phyloP scores from a whole-genome alignment of 2,888 invertebrate genomes.

The Orthonevra nobilis region DNA sequence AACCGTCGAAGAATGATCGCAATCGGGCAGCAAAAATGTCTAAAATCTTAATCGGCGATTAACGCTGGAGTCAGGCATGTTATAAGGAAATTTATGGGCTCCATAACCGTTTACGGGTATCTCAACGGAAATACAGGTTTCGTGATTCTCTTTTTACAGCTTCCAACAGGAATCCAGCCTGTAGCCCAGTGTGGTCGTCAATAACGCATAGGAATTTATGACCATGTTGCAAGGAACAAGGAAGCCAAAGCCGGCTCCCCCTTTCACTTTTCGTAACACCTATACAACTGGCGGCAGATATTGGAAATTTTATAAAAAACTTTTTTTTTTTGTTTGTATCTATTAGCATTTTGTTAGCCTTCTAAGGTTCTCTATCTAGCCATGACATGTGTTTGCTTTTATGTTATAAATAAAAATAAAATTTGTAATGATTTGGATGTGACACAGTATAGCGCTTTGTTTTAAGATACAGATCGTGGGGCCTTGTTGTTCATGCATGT shows the following conservation, averaged over 20 bases:
- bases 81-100: constrained; percentile 63
- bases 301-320: too few relatives aligned
- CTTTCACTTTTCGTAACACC: constrained; percentile 68
- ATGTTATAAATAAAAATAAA: constrained; percentile 54
- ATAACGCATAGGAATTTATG: constrained; percentile 59
- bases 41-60: constrained; percentile 71
- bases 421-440: constrained; percentile 46
- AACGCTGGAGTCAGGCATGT: constrained; percentile 68
- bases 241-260: constrained; percentile 36
- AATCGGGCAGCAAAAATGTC: constrained; percentile 63
- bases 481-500: constrained; percentile 24
- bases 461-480: constrained; percentile 23
- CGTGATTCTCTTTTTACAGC: constrained; percentile 33
- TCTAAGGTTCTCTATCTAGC: constrained; percentile 29
- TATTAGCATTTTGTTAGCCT: constrained; percentile 36
- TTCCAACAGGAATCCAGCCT: constrained; percentile 42
- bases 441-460: constrained; percentile 51
- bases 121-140: constrained; percentile 64
- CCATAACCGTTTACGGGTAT: constrained; percentile 70
- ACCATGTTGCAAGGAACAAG: constrained; percentile 61
- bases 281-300: constrained; percentile 36
- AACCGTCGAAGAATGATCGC: constrained; percentile 50
- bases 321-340: constrained; percentile 14
- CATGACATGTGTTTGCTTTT: constrained; percentile 67
- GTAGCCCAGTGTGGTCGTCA: too few relatives aligned